Conservation (phyloP, 2,888 invertebrate species). For the Standfussiana lucernea region DNA sequence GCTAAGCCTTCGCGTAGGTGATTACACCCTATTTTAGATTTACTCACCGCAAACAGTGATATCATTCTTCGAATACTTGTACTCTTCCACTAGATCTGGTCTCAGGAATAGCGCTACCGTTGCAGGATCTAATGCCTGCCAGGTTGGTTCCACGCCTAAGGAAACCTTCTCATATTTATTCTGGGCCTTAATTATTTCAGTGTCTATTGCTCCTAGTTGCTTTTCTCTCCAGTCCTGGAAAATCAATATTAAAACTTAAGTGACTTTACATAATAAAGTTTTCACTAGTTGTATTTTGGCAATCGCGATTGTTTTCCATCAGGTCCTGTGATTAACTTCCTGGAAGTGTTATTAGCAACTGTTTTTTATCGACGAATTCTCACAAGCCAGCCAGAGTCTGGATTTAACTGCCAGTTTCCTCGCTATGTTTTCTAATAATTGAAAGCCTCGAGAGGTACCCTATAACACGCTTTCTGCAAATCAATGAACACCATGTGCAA, state of each 20-base stretch:
- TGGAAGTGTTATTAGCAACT: too few relatives aligned
- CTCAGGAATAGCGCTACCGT: constrained; percentile 76
- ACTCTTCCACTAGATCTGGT: constrained; percentile 79
- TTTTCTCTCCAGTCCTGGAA: constrained; percentile 81
- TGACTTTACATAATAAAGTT: not conserved
- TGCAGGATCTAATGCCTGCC: constrained; percentile 83
- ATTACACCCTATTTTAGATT: not conserved
- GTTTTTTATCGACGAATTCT: not conserved
- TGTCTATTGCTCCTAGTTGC: constrained; percentile 78
- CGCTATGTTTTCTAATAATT: not conserved
- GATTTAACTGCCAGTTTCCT: not conserved
- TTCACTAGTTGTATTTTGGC: not conserved
- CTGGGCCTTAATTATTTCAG: constrained; percentile 79
- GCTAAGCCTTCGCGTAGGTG: too few relatives aligned
- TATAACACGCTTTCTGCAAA: too few relatives aligned
- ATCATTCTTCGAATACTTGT: constrained; percentile 80
- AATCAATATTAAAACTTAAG: too few relatives aligned
- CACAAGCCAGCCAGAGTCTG: not conserved
- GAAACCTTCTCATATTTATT: constrained; percentile 81
- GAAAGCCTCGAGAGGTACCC: too few relatives aligned
- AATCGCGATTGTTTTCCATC: not conserved
- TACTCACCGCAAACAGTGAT: constrained; percentile 82
- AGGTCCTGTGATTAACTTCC: too few relatives aligned
- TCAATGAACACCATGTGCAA: too few relatives aligned
- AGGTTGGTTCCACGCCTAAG: constrained; percentile 68